Base-by-base conservation (phyloP, 2,113 vertebrate species). In the Tonatia bakeri region DNA sequence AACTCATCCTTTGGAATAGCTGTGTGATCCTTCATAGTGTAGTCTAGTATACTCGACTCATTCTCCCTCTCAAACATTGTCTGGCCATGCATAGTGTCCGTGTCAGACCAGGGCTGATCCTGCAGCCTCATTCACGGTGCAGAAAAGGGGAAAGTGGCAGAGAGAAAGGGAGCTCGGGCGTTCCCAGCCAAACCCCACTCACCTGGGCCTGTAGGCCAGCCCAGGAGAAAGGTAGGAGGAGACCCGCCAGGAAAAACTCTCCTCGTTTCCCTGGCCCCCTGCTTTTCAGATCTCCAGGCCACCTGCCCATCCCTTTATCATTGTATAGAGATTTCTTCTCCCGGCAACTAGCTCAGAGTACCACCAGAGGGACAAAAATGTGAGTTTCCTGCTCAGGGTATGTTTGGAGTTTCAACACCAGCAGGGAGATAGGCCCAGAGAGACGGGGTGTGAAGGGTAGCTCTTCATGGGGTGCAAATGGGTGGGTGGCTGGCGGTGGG, bases 381-480 rank as follows among this genome's bases (percentile, higher is more conserved):
- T 36, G 52, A 79, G 56, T n/a, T 67, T 19, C 70, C 65, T n/a
- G 16, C 43, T 54, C 7, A 24, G 33, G 45, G 54, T 40, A 24
- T 16, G 5, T 59, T 9, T 79, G 40, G 33, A n/a, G 64, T 31
- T 17, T 33, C 43, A 19, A 28, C 11, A 8, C 15, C 50, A 17
- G 45, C 7, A 1, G 56, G 3, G 33, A 64, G n/a, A 19, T 5
- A 40, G n/a, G 14, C 75, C 11, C 26, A 38, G 12, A 67, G 45
- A 33, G 10, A 47, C 22, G 40, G 19, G 14, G 10, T 36, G 56
- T 65, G 33, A 38, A 16, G 67, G 80, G 28, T 2, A 43, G 36
- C 20, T 40, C 13, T 54, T 65, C 13, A 7, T 7, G 12, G 54
- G 3, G 3, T 40, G 6, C 33, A 33, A 2, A 0, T 22, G 15